phyloP scores from a whole-genome alignment of 30 jellyfish, hydroid and myxozoan genomes.

The Cassiopea andromeda region DNA sequence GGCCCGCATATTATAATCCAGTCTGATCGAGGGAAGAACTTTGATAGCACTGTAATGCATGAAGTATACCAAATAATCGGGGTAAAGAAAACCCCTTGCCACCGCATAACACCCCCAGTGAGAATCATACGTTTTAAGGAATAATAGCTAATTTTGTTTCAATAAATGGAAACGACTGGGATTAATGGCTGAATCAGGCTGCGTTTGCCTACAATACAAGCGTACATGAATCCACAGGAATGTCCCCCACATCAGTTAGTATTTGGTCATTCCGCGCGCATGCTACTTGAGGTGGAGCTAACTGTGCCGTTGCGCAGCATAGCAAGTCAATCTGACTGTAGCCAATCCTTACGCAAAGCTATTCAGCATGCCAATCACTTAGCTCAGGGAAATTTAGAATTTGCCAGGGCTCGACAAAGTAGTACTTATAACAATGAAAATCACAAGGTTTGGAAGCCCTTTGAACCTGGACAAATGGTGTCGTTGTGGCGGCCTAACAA shows the following conservation, averaged over 20 bases:
- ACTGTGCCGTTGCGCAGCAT: conserved; percentile 5
- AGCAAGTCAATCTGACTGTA: conserved; percentile 23
- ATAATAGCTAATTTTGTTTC: conserved; percentile 9
- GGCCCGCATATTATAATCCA: conserved; percentile 37
- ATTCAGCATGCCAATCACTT: conserved; percentile 21
- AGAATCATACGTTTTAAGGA: conserved; percentile 14
- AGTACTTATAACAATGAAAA: background rate
- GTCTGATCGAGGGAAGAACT: conserved; percentile 49
- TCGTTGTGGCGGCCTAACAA: conserved; percentile 23
- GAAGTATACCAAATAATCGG: conserved; percentile 9
- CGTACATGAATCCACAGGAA: conserved; percentile 39
- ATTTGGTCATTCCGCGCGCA: conserved; percentile 43
- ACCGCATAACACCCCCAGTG: conserved; percentile 33
- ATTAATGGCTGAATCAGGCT: conserved; percentile 16
- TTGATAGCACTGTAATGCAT: conserved; percentile 28
- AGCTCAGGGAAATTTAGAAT: conserved; percentile 13
- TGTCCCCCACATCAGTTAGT: conserved; percentile 20
- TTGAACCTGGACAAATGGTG: background rate
- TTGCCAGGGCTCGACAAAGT: conserved; percentile 15
- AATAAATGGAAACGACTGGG: conserved; percentile 3
- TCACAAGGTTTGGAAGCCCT: background rate
- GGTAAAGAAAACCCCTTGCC: background rate
- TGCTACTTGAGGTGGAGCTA: conserved; percentile 16
- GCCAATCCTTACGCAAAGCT: conserved; percentile 23
- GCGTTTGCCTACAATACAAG: conserved; percentile 54